Conservation (phyloP, 2,888 invertebrate genomes). For the Stegana nigrithorax region DNA sequence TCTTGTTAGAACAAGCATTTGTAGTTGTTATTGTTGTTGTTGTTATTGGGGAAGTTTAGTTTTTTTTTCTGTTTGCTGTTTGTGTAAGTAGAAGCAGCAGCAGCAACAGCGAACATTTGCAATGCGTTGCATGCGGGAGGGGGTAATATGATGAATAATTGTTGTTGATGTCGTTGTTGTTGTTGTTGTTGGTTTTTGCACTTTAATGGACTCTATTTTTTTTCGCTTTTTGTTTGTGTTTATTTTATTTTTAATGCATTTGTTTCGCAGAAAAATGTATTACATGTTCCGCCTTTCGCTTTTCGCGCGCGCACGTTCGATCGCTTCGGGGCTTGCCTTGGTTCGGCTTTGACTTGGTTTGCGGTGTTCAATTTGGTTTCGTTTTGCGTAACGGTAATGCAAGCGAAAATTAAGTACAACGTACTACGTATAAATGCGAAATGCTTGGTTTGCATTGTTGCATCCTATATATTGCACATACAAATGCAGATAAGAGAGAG, state of each 20-base stretch:
- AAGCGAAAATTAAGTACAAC: too few relatives aligned
- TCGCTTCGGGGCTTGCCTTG: background rate
- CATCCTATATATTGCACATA: too few relatives aligned
- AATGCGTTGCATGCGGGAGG: too few relatives aligned
- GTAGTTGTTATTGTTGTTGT: too few relatives aligned
- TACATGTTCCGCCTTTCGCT: constrained; percentile 13
- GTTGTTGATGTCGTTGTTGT: background rate
- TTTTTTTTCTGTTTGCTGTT: background rate
- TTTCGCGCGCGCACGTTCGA: background rate
- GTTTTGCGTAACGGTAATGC: constrained; percentile 6
- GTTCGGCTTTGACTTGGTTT: too few relatives aligned
- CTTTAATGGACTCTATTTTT: background rate
- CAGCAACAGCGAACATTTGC: background rate
- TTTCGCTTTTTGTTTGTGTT: background rate
- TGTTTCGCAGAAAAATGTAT: background rate
- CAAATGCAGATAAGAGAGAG: too few relatives aligned
- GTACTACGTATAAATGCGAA: too few relatives aligned
- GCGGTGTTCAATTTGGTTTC: too few relatives aligned
- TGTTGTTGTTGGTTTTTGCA: background rate
- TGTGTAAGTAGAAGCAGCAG: too few relatives aligned
- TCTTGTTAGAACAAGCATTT: too few relatives aligned
- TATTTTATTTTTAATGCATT: background rate
- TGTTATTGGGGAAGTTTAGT: background rate
- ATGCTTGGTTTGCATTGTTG: too few relatives aligned
- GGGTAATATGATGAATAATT: background rate